These are phyloP conservation scores for Bolborhynchus lineola DNA, from an alignment of 2,113 vertebrate species.

Conservation along the genomic window DNA sequence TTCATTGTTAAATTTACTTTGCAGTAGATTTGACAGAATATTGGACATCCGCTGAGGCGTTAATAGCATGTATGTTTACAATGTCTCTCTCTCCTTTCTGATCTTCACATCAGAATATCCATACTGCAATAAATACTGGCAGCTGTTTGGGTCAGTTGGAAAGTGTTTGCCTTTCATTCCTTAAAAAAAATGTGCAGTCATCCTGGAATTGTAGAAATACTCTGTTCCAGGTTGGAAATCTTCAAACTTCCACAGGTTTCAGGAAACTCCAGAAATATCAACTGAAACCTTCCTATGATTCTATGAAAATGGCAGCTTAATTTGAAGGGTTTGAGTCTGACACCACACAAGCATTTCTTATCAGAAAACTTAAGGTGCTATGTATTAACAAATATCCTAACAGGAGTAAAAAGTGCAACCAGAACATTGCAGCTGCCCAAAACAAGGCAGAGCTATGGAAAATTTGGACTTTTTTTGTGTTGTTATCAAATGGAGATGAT, in stretches of 20 bases:
- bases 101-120: background rate
- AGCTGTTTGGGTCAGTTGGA: background rate
- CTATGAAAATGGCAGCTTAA: background rate
- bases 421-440: background rate
- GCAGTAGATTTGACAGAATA: background rate
- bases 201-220: background rate
- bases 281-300: background rate
- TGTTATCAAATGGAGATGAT: background rate
- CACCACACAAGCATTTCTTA: background rate
- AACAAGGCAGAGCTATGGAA: background rate
- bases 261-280: background rate
- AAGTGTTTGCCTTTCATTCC: background rate
- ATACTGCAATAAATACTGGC: background rate
- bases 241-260: background rate
- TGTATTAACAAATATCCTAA: background rate
- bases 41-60: background rate
- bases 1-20: background rate
- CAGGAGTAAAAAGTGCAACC: background rate
- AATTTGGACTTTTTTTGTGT: background rate
- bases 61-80: background rate
- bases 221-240: background rate
- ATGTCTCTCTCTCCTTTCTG: background rate
- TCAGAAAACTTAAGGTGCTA: background rate
- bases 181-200: background rate
- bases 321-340: background rate